Evolutionary conservation across 1,140 invertebrate genomes (phyloP), one percentile per base, ranked within the genome.

Genomic region (Panonychus citri): DNA sequence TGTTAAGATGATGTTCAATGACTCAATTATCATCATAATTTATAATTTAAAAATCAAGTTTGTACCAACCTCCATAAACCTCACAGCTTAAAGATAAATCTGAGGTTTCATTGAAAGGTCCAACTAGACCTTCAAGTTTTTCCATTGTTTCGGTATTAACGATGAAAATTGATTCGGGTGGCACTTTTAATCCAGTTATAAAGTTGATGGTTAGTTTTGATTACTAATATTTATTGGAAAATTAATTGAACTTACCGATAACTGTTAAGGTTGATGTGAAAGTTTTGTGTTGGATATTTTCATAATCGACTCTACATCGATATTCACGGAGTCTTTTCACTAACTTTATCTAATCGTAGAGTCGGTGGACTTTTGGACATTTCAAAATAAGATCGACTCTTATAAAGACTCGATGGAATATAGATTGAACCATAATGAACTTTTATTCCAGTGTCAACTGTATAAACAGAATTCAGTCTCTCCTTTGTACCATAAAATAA

Each of bases 281-380:
- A 62, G 46, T 62, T 59, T 28, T 59, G 76, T 3, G 85, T 88
- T 0, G 83, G 83, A 12, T 84, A 85, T 65, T 85, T 64, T 78
- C 79, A 69, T 87, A 88, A 68, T 89, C 86, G 3, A 88, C 85
- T 57, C 86, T 74, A 68, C 85, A 89, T 55, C 84, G 83, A 66
- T 88, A 89, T 58, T 85, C 75, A 15, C 83, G 65, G 84, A 82
- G 66, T 89, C 86, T 61, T 80, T 77, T 58, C 72, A 69, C 61
- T 81, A 15, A 87, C 81, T 25, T 79, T 78, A 61, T 82, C 79
- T 34, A 90, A 72, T 39, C 78, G 78, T 17, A 90, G 73, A 8
- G 78, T 75, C 0, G 84, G 82, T 2, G 84, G 75, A 12, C 54
- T 49, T 8, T 19, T 7, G n/a, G n/a, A 34, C 3, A 59, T 27